These are phyloP conservation scores for Strix uralensis DNA, from an alignment of 2,113 vertebrate genomes.

Conservation along the genomic window DNA sequence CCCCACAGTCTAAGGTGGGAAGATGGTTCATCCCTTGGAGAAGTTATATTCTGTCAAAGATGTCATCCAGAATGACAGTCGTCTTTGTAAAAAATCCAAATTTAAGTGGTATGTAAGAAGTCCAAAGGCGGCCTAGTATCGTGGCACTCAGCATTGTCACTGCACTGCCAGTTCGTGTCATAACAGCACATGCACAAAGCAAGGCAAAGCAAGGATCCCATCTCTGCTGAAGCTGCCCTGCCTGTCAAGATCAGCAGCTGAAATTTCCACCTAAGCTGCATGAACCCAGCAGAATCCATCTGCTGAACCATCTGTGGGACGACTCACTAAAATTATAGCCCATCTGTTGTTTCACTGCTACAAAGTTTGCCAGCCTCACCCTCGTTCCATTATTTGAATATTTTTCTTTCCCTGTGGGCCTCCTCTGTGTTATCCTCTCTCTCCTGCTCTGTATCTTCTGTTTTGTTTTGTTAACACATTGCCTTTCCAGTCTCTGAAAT, in stretches of 20 bases:
- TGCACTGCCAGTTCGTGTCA: neutral
- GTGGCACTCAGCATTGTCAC: neutral
- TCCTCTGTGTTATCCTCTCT: slow-evolving; percentile 36
- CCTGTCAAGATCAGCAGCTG: slow-evolving; percentile 63
- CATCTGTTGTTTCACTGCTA: slow-evolving; percentile 70
- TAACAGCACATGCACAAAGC: neutral
- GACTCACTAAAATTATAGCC: slow-evolving; percentile 57
- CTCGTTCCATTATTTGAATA: slow-evolving; percentile 52
- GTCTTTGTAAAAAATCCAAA: neutral
- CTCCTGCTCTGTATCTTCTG: neutral
- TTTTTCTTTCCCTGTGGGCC: slow-evolving; percentile 37
- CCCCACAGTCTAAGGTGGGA: neutral
- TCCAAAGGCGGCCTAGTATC: neutral
- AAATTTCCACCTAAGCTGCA: slow-evolving; percentile 67
- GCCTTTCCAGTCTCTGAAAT: slow-evolving; percentile 38
- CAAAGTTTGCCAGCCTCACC: slow-evolving; percentile 58
- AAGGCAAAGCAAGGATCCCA: slow-evolving; percentile 40
- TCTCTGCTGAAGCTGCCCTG: slow-evolving; percentile 22
- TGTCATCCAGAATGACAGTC: neutral
- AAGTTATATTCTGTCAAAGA: neutral
- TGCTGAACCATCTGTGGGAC: slow-evolving; percentile 74
- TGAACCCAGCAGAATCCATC: slow-evolving; percentile 72
- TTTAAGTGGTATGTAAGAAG: neutral
- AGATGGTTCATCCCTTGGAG: neutral
- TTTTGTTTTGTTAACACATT: neutral